phyloP scores from a whole-genome alignment of 2,797 vertebrate species.

The Scleropages formosus region DNA sequence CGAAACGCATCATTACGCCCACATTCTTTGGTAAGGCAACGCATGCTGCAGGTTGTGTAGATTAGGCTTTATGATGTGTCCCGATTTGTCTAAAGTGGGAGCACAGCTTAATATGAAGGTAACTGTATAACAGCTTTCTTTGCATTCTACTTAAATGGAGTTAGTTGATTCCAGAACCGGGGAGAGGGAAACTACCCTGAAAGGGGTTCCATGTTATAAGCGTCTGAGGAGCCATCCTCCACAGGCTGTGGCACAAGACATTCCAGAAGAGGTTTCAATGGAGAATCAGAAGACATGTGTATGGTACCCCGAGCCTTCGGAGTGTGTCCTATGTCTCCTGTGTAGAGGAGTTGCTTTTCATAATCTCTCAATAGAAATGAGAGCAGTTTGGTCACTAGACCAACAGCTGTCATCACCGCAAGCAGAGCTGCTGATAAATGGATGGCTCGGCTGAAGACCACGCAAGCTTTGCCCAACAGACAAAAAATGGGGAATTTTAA shows the following conservation, averaged over 20 bases:
- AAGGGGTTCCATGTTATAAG: not conserved
- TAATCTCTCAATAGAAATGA: conserved; percentile 15
- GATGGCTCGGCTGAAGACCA: not conserved
- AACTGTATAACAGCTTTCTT: conserved; percentile 18
- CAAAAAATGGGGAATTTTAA: not conserved
- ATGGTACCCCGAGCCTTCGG: conserved; percentile 31
- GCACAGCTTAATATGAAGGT: conserved; percentile 7
- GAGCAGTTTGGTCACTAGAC: conserved; percentile 6
- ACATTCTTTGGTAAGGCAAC: conserved; percentile 18
- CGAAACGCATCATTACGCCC: conserved; percentile 19
- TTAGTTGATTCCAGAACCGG: too few relatives aligned
- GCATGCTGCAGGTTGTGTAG: not conserved
- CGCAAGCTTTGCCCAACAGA: not conserved
- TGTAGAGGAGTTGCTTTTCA: conserved; percentile 24
- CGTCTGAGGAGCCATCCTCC: not conserved
- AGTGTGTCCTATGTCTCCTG: conserved; percentile 2
- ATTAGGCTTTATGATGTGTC: conserved; percentile 12
- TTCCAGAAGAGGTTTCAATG: not conserved
- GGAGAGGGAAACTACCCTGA: too few relatives aligned
- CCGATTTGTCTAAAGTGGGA: not conserved
- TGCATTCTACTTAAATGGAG: too few relatives aligned
- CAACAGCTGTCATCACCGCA: not conserved
- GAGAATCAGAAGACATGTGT: not conserved
- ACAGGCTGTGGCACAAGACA: not conserved
- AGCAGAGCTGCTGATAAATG: not conserved